These are phyloP conservation scores for Monodelphis domestica DNA, from an alignment of 2,797 vertebrate species.

Conservation along the genomic window DNA sequence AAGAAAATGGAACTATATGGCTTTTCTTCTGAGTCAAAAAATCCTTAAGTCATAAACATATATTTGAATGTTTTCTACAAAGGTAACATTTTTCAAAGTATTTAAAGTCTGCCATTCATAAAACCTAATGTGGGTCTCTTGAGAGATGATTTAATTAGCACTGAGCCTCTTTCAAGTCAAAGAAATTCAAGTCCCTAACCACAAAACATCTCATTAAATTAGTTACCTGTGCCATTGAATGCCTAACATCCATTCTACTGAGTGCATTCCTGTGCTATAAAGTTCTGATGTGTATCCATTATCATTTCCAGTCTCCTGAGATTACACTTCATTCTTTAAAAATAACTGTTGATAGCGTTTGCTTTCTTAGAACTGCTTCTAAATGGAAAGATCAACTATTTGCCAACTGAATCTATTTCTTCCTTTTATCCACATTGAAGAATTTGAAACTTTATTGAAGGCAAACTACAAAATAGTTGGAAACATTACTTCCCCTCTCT, in stretches of 20 bases:
- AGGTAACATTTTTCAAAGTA: conserved; percentile 33
- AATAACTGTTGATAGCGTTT: not conserved
- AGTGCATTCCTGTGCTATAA: not conserved
- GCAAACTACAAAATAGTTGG: not conserved
- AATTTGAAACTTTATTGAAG: not conserved
- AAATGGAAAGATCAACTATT: not conserved
- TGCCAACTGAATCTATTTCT: not conserved
- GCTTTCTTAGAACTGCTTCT: not conserved
- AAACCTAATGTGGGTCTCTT: conserved; percentile 55
- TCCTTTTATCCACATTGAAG: not conserved
- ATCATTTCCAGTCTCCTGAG: not conserved
- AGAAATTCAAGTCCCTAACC: conserved; percentile 47
- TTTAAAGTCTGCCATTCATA: conserved; percentile 47
- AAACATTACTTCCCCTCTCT: not conserved
- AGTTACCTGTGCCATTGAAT: conserved; percentile 52
- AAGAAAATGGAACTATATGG: conserved; percentile 32
- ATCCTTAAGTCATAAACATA: conserved; percentile 19
- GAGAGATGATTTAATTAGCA: conserved; percentile 51
- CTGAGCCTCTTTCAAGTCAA: conserved; percentile 56
- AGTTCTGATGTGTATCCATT: not conserved
- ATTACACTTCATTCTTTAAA: not conserved
- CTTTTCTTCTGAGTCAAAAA: conserved; percentile 43
- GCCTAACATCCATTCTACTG: conserved; percentile 46
- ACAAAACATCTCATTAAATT: conserved; percentile 50
- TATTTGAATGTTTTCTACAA: conserved; percentile 55